These are phyloP conservation scores for Myotis vivesi DNA, from an alignment of 2,797 vertebrate genomes.

Conservation along the genomic window DNA sequence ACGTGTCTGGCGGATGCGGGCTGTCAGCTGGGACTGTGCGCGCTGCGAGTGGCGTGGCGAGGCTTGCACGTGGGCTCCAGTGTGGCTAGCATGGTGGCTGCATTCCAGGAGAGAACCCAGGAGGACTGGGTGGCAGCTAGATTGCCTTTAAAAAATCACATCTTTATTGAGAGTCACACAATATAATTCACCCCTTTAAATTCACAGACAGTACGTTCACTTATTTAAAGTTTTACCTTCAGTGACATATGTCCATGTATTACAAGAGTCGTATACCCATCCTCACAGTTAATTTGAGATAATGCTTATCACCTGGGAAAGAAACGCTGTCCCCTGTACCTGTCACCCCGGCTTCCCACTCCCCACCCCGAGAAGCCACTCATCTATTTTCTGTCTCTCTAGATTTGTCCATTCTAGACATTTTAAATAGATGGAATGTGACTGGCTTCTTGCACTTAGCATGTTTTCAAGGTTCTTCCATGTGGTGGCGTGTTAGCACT, in stretches of 20 bases:
- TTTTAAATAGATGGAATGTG: accelerated
- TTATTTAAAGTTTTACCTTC: too few species aligned
- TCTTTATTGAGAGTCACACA: not conserved
- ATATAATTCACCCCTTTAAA: not conserved
- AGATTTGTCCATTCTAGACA: not conserved
- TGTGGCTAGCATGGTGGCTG: not conserved
- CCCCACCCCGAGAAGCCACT: accelerated
- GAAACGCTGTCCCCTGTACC: accelerated
- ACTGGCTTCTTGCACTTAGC: too few species aligned
- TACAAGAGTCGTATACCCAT: not conserved
- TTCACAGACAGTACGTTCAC: not conserved
- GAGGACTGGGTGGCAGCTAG: too few species aligned
- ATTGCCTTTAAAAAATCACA: not conserved
- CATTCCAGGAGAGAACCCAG: not conserved
- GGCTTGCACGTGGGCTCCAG: accelerated
- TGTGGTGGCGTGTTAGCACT: accelerated
- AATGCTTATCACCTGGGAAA: not conserved
- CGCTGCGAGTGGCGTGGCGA: accelerated
- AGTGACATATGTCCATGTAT: accelerated
- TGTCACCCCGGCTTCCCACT: not conserved
- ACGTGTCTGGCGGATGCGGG: accelerated
- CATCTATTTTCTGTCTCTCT: accelerated
- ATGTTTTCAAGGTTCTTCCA: accelerated
- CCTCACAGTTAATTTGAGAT: not conserved
- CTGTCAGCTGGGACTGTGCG: accelerated